A percentile compares a stretch with the other conserved stretches of the same genome.
phyloP scores from a whole-genome alignment of 2,113 vertebrate genomes.

The Odontophorus gujanensis region DNA sequence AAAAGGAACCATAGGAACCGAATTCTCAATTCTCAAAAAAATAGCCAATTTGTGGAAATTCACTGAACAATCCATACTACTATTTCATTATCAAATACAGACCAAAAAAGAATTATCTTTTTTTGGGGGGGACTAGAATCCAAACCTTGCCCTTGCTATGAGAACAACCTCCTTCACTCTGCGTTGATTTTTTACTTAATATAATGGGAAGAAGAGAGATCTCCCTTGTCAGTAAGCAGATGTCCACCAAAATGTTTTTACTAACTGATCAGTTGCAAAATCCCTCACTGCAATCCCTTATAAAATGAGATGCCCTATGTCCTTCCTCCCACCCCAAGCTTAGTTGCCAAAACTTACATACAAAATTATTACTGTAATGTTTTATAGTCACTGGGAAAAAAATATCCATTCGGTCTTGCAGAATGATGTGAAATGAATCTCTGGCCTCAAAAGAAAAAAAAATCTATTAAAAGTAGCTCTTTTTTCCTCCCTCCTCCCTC shows the following conservation, averaged over 20 bases:
- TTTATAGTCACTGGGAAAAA: constrained; percentile 61
- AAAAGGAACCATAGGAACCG: background rate
- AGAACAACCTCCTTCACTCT: background rate
- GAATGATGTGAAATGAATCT: constrained; percentile 63
- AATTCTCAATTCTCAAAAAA: background rate
- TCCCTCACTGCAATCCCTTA: constrained; percentile 34
- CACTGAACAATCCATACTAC: background rate
- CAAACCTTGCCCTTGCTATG: background rate
- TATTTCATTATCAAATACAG: accelerated
- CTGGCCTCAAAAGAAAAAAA: constrained; percentile 51
- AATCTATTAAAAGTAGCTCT: constrained; percentile 65
- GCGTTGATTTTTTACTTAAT: background rate
- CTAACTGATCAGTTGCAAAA: constrained; percentile 57
- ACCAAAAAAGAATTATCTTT: background rate
- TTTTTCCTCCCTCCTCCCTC: constrained; percentile 62
- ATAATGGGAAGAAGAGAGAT: background rate
- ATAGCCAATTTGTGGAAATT: background rate
- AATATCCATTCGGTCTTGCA: constrained; percentile 38
- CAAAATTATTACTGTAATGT: constrained; percentile 49
- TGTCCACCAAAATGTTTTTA: constrained; percentile 2
- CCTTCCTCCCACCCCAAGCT: constrained; percentile 54
- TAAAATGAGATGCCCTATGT: constrained; percentile 58
- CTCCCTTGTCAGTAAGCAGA: constrained; percentile 26
- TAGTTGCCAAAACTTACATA: constrained; percentile 56
- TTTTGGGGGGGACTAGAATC: background rate